phyloP scores from a whole-genome alignment of 2,113 vertebrate species.

The Nibea coibor region DNA sequence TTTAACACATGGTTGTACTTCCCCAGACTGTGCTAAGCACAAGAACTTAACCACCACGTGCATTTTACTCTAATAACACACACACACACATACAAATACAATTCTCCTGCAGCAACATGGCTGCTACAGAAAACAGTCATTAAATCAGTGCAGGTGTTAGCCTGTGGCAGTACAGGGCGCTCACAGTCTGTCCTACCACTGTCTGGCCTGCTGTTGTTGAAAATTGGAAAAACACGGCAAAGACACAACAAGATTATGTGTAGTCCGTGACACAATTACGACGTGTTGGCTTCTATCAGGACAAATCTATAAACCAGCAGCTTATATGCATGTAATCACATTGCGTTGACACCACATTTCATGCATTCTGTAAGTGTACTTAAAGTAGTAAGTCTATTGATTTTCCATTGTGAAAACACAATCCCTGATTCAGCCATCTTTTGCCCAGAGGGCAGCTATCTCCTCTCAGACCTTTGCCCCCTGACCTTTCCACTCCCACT shows the following conservation, averaged over 20 bases:
- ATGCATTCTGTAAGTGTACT: conserved; percentile 46
- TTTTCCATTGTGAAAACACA: conserved; percentile 72
- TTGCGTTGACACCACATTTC: conserved; percentile 48
- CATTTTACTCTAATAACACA: conserved; percentile 82
- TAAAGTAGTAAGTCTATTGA: conserved; percentile 69
- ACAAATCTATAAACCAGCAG: conserved; percentile 45
- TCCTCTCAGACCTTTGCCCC: conserved; percentile 71
- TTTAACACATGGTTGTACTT: conserved; percentile 83
- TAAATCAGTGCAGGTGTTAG: conserved; percentile 81
- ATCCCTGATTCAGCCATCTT: conserved; percentile 61
- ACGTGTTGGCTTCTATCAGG: conserved; percentile 24
- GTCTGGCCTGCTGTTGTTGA: conserved; percentile 44
- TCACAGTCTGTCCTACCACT: conserved; percentile 33
- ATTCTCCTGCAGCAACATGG: conserved; percentile 76
- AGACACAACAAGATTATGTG: conserved; percentile 37
- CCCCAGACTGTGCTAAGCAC: conserved; percentile 76
- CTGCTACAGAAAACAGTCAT: conserved; percentile 82
- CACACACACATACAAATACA: conserved; percentile 55
- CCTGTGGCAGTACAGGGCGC: conserved; percentile 53
- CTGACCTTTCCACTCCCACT: conserved; percentile 71
- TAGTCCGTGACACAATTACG: conserved; percentile 14
- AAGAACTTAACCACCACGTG: conserved; percentile 78
- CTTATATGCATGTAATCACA: conserved; percentile 7
- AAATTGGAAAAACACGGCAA: conserved; percentile 15
- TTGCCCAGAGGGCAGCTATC: conserved; percentile 61